Evolutionary conservation across 2,888 invertebrate species (phyloP), one percentile per base, ranked within the genome.

Genomic region (Carpatolechia fugitivella): DNA sequence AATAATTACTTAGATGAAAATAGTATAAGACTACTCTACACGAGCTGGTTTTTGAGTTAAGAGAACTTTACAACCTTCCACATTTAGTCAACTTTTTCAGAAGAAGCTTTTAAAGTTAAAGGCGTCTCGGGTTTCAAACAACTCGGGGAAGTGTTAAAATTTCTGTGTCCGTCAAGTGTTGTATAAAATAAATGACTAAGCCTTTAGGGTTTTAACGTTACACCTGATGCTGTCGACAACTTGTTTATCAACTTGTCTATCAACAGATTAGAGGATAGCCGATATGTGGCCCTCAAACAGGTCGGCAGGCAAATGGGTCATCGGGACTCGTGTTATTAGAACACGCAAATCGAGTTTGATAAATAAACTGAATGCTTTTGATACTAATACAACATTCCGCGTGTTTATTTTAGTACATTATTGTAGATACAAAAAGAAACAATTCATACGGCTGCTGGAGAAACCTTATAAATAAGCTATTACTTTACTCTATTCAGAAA

Each of bases 221-320:
- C 41, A 52, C 52, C 52, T 52, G 52, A 30, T n/a, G 18, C 40
- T 40, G 16, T 1, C 1, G 1, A 13, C n/a, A 5, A 16, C n/a
- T 66, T 63, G 66, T 69, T 60, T 56, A 51, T 51, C 52, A 57
- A 52, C 31, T 31, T 14, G 52, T 6, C 8, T 31, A 30, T 33
- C 36, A 41, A 48, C 38, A 65, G 64, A 64, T 69, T 68, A 65
- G 66, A 65, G 70, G 70, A 69, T 74, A 73, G 47, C 59, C 44
- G 61, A 69, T 69, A 72, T 77, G 72, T 73, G 78, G 74, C 78
- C 73, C 68, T 69, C 69, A 73, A 80, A 78, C 74, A 70, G 75
- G 72, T 76, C 75, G 69, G 64, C 65, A 60, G 68, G 64, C 73
- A 81, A 81, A 74, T 78, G 70, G 82, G 80, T 81, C 82, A 80